Base-by-base conservation (phyloP, 2,113 vertebrate genomes). In the Motacilla alba region DNA sequence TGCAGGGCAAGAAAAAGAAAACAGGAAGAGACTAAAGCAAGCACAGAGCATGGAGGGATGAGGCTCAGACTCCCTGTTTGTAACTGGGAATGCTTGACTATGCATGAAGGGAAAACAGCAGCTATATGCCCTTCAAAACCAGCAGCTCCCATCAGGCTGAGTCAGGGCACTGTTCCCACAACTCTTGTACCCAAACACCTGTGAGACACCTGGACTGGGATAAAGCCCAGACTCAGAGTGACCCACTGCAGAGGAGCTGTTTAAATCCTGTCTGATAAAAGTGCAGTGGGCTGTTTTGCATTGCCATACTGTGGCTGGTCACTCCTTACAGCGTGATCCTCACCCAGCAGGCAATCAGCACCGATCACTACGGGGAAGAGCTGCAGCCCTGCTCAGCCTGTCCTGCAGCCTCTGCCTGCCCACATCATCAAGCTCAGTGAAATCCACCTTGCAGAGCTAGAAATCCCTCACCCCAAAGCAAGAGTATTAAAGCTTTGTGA, bases 381-480 rank as follows among this genome's bases (percentile, higher is more conserved):
- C 33, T 2, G 2, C 0, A 46, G 73, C 43, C 3, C 3, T 37
- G 49, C 50, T n/a, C 52, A 81, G 28, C 35, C 77, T 59, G 43
- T 69, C 81, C 89, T 4, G 2, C 62, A 83, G 89, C 50, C 44
- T 60, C 56, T 50, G 58, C 66, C 37, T 56, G 78, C 78, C 89
- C 46, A 15, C n/a, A 9, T 12, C 50, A 50, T 11, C 91, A 30
- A 5, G 58, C 66, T 91, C 28, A 35, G 6, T 33, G 62, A 84
- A 68, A 83, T 79, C 74, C 74, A 31, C 67, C 87, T 59, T 43
- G 49, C 37, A 52, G 74, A 87, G 62, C 67, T 67, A 37, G 37
- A 87, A 95, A 94, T 89, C 89, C 89, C 55, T 89, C 3, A 3
- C 59, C 85, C 84, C 50, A 33, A 37, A 93, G 89, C 77, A 66